Conservation (phyloP, 53 echinoderm and acorn worm genomes). For the Echinarachnius parma region DNA sequence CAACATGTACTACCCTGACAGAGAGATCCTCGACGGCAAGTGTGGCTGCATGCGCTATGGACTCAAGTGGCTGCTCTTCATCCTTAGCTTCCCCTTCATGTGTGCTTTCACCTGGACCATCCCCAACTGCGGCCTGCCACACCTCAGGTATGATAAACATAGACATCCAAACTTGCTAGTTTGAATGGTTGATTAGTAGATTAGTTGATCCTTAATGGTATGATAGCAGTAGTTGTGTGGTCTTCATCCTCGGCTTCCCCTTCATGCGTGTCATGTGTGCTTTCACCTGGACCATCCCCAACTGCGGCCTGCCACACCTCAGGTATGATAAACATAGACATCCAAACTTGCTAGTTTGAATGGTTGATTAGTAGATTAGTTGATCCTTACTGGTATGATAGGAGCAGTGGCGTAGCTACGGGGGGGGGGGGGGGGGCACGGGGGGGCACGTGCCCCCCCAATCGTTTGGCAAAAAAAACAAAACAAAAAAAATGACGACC, state of each 20-base stretch:
- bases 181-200: no score
- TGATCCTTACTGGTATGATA: no score
- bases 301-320: constrained; percentile 73
- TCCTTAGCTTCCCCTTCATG: constrained; percentile 93
- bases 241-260: constrained; percentile 87
- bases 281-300: constrained; percentile 95
- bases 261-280: constrained; percentile 90
- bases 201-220: no score
- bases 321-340: constrained; percentile 58
- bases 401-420: no score
- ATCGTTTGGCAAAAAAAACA: no score
- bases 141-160: constrained; percentile 60
- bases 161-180: no score
- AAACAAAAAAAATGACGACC: no score
- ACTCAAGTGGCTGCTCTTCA: constrained; percentile 84
- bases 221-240: no score
- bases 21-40: constrained; percentile 50
- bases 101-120: constrained; percentile 92
- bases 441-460: no score
- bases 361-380: no score
- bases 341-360: no score
- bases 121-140: constrained; percentile 79
- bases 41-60: constrained; percentile 69
- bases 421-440: no score
- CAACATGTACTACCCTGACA: constrained; percentile 90